A percentile compares a stretch with the other conserved stretches of the same genome.
phyloP scores from a whole-genome alignment of 2,113 vertebrate species.

The Sphyrna mokarran region DNA sequence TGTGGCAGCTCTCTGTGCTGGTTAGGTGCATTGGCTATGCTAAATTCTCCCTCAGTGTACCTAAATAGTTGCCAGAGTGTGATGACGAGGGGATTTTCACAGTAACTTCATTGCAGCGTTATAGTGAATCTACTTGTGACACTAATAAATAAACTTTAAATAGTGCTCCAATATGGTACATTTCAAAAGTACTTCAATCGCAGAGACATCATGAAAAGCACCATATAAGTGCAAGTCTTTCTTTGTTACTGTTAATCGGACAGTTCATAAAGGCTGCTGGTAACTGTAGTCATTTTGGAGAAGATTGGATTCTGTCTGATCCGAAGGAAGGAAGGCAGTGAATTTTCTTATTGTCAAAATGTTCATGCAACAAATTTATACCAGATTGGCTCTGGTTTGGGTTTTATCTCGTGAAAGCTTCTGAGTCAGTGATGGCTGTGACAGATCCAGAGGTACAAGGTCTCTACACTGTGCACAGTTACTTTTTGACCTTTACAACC shows the following conservation, averaged over 20 bases:
- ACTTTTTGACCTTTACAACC: neutral
- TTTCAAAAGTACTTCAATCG: neutral
- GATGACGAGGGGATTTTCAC: no score
- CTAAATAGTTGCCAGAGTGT: no score
- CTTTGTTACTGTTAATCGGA: neutral
- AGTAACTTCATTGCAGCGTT: no score
- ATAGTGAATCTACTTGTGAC: no score
- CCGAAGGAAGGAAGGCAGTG: neutral
- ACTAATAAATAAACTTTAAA: no score
- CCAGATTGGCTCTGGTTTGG: neutral
- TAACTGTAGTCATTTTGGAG: no score
- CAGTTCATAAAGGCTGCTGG: neutral
- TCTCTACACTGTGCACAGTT: neutral
- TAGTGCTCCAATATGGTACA: no score
- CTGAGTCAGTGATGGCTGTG: neutral
- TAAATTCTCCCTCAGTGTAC: no score
- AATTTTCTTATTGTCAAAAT: neutral
- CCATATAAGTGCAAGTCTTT: neutral
- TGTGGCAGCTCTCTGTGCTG: neutral
- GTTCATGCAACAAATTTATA: neutral
- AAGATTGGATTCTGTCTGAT: neutral
- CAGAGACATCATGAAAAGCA: neutral
- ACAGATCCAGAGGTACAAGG: neutral
- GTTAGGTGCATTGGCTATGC: no score
- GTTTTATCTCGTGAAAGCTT: neutral